Conservation (phyloP, 1,140 invertebrate species). For the Papilio polytes region DNA sequence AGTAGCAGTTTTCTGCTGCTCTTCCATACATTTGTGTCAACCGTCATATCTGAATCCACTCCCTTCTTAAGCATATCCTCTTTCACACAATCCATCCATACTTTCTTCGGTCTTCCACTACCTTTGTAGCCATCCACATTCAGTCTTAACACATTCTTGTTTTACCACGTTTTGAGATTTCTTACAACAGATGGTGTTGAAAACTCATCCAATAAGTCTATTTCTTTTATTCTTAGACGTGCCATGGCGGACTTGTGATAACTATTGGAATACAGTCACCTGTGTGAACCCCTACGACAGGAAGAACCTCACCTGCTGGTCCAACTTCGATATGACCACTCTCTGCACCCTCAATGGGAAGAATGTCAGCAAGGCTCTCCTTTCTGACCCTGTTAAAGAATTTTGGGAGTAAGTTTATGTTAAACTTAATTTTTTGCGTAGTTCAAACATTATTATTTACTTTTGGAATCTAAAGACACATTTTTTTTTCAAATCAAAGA, state of each 20-base stretch:
- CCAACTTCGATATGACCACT: slow-evolving; percentile 84
- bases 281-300: slow-evolving; percentile 93
- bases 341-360: slow-evolving; percentile 88
- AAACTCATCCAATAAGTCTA: no score
- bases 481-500: not conserved
- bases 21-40: no score
- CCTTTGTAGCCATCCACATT: no score
- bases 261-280: slow-evolving; percentile 95
- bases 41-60: no score
- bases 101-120: no score
- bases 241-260: slow-evolving; percentile 97
- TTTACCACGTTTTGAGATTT: no score
- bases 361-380: slow-evolving; percentile 87
- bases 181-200: no score
- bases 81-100: no score
- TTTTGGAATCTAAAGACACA: not conserved
- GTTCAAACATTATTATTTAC: not conserved
- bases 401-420: slow-evolving; percentile 95
- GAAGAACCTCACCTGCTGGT: slow-evolving; percentile 88
- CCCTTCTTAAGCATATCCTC: no score
- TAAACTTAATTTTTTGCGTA: no score
- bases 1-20: no score
- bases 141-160: no score
- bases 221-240: slow-evolving; percentile 88
- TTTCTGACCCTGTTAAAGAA: slow-evolving; percentile 96